These are phyloP conservation scores for Atethmia centrago DNA, from an alignment of 2,888 invertebrate genomes.

Conservation along the genomic window DNA sequence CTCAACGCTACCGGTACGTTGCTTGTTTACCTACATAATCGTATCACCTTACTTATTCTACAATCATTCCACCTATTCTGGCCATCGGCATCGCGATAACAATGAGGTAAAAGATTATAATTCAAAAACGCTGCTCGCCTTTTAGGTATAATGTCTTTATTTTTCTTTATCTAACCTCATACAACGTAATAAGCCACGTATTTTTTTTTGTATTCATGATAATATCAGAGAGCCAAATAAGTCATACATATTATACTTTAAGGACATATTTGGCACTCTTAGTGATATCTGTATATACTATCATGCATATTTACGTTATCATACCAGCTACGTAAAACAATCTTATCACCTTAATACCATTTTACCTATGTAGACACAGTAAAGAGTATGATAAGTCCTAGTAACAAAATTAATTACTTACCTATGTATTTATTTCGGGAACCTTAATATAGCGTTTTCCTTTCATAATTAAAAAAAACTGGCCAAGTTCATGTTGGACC, in stretches of 20 bases:
- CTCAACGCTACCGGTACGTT: conserved; percentile 52
- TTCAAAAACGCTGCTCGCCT: background rate
- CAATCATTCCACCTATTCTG: background rate
- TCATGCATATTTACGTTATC: conserved; percentile 62
- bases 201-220: background rate
- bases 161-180: too few species aligned
- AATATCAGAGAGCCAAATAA: background rate
- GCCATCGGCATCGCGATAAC: background rate
- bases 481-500: too few species aligned
- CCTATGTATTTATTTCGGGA: conserved; percentile 24
- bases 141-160: background rate
- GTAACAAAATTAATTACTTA: conserved; percentile 28
- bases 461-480: background rate
- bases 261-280: conserved; percentile 24
- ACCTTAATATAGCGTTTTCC: conserved; percentile 2
- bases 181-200: background rate
- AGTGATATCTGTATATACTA: conserved; percentile 50
- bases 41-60: background rate
- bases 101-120: conserved; percentile 15
- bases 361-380: conserved; percentile 50
- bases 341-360: conserved; percentile 72
- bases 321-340: conserved; percentile 58
- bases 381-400: conserved; percentile 41
- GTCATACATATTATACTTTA: conserved; percentile 5
- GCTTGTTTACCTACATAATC: background rate